A percentile compares a stretch with the other conserved stretches of the same genome.
Conservation (phyloP, 2,888 invertebrate genomes). For the Yponomeuta evonymella region DNA sequence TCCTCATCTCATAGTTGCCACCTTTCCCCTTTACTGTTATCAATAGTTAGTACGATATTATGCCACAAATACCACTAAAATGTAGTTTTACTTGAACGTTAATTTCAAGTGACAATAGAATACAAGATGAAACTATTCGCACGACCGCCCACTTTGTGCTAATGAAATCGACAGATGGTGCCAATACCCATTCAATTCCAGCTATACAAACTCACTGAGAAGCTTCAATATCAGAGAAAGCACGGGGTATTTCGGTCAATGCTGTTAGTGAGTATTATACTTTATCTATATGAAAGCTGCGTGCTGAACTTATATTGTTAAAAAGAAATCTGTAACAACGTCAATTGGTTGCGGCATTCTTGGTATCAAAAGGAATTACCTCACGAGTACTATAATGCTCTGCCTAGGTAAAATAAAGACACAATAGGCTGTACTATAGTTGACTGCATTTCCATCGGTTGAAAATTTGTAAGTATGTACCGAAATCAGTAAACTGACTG, state of each 20-base stretch:
- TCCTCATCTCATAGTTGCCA: too few species aligned
- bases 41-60: too few species aligned
- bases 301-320: neutral
- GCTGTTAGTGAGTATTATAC: neutral
- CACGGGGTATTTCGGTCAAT: neutral
- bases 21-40: too few species aligned
- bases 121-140: neutral
- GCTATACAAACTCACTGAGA: neutral
- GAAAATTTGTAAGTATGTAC: too few species aligned
- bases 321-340: slow-evolving; percentile 7
- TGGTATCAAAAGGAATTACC: slow-evolving; percentile 6
- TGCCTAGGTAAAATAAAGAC: neutral
- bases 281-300: slow-evolving; percentile 1
- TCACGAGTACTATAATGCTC: neutral
- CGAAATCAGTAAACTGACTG: too few species aligned
- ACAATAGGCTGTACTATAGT: neutral
- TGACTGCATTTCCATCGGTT: too few species aligned
- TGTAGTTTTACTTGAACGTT: neutral
- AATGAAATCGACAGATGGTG: neutral
- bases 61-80: neutral
- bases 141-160: neutral
- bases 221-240: slow-evolving; percentile 7
- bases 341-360: neutral
- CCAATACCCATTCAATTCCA: neutral
- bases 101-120: too few species aligned